These are phyloP conservation scores for Dasysyrphus albostriatus DNA, from an alignment of 2,888 invertebrate genomes.

Conservation along the genomic window DNA sequence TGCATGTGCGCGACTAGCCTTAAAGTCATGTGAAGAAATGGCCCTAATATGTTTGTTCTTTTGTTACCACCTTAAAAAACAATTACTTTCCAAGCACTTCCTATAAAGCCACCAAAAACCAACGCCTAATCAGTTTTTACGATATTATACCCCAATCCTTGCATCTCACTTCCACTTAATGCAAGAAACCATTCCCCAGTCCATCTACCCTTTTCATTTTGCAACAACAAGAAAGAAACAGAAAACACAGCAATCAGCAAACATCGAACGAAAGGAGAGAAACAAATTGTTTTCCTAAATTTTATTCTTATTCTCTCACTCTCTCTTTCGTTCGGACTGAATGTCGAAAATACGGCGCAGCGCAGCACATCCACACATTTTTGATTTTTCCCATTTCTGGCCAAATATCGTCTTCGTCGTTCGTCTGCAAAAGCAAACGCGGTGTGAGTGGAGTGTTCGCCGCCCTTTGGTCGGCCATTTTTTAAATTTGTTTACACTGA, in stretches of 20 bases:
- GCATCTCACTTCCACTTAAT: constrained; percentile 30
- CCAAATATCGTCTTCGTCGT: constrained; percentile 68
- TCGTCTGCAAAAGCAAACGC: constrained; percentile 63
- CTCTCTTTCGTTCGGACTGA: constrained; percentile 55
- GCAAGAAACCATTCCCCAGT: constrained; percentile 60
- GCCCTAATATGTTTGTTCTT: no score
- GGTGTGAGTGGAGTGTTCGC: constrained; percentile 74
- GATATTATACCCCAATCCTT: constrained; percentile 45
- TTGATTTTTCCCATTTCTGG: constrained; percentile 68
- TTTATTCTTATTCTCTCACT: constrained; percentile 38
- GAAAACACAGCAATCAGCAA: neutral
- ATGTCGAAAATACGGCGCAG: constrained; percentile 35
- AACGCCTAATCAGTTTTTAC: constrained; percentile 70
- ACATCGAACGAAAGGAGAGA: constrained; percentile 60
- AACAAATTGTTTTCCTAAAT: constrained; percentile 19
- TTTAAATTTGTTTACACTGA: constrained; percentile 74
- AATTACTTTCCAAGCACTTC: constrained; percentile 40
- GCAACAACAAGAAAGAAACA: constrained; percentile 42
- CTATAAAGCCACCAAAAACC: constrained; percentile 63
- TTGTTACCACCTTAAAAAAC: neutral
- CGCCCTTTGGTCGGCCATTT: constrained; percentile 75
- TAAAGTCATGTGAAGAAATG: no score
- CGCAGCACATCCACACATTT: constrained; percentile 59
- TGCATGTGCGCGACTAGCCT: no score
- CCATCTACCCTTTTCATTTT: constrained; percentile 40